phyloP scores from a whole-genome alignment of 2,797 vertebrate genomes.

The Pogonophryne albipinna region DNA sequence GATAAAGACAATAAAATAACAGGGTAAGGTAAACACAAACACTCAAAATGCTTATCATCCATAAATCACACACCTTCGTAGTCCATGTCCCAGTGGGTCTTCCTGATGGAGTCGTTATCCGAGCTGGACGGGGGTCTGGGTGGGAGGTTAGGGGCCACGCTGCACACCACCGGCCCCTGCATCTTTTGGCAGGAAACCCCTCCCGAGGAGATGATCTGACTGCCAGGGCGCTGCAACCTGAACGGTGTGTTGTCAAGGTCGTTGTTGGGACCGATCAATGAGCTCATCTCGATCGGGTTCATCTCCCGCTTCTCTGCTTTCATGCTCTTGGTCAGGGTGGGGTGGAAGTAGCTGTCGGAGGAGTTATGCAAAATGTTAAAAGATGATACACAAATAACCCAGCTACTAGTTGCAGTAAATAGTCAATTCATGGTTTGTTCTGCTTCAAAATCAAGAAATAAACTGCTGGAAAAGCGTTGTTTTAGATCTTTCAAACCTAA shows the following conservation, averaged over 20 bases:
- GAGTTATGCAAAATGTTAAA: too few relatives aligned
- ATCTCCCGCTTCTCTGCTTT: conserved; percentile 83
- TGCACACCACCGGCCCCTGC: conserved; percentile 92
- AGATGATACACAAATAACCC: too few relatives aligned
- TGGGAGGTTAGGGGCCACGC: conserved; percentile 96
- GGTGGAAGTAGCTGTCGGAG: conserved; percentile 83
- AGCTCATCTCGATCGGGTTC: conserved; percentile 89
- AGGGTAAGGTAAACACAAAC: too few relatives aligned
- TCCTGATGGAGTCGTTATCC: conserved; percentile 91
- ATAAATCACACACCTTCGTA: conserved; percentile 88
- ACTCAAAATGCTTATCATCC: background rate
- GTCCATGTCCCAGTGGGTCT: conserved; percentile 93
- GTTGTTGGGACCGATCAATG: conserved; percentile 75
- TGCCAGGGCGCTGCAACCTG: conserved; percentile 78
- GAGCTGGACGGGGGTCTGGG: conserved; percentile 86
- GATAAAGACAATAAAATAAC: too few relatives aligned
- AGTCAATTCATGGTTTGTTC: too few relatives aligned
- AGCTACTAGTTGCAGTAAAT: too few relatives aligned
- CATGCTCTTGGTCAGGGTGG: conserved; percentile 86
- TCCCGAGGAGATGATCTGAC: conserved; percentile 64
- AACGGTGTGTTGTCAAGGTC: conserved; percentile 86
- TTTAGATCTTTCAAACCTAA: background rate
- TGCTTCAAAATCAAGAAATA: background rate
- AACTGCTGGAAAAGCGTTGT: background rate
- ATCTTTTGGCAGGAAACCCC: conserved; percentile 68